phyloP scores from a whole-genome alignment of 2,888 invertebrate species.

The Boloria euphrosyne region DNA sequence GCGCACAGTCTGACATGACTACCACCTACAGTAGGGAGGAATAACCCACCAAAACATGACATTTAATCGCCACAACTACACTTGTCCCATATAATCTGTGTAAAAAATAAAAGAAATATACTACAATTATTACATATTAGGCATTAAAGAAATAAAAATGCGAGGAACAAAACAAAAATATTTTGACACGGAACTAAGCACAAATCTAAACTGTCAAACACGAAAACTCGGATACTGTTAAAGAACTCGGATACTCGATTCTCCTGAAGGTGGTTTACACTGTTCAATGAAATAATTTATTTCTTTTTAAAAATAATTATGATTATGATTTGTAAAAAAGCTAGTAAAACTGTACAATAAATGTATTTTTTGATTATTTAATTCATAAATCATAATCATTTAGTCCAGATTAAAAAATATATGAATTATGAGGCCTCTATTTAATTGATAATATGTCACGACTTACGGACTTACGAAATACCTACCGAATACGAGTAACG shows the following conservation, averaged over 20 bases:
- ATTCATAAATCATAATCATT: too few relatives aligned
- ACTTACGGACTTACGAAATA: not conserved
- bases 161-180: conserved; percentile 75
- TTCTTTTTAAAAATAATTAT: too few relatives aligned
- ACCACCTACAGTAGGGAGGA: conserved; percentile 59
- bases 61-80: conserved; percentile 42
- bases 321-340: too few relatives aligned
- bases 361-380: too few relatives aligned
- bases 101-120: conserved; percentile 57
- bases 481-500: not conserved
- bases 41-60: conserved; percentile 64
- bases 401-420: too few relatives aligned
- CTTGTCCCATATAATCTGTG: conserved; percentile 42
- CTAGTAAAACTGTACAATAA: too few relatives aligned
- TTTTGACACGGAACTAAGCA: conserved; percentile 69
- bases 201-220: conserved; percentile 28
- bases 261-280: not conserved
- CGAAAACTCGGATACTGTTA: conserved; percentile 13
- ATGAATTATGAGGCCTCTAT: too few relatives aligned
- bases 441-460: not conserved
- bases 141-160: conserved; percentile 50
- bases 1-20: conserved; percentile 82
- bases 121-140: conserved; percentile 59
- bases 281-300: too few relatives aligned
- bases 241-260: not conserved